These are phyloP conservation scores for Penelope pileata DNA, from an alignment of 2,113 vertebrate species.

Conservation along the genomic window DNA sequence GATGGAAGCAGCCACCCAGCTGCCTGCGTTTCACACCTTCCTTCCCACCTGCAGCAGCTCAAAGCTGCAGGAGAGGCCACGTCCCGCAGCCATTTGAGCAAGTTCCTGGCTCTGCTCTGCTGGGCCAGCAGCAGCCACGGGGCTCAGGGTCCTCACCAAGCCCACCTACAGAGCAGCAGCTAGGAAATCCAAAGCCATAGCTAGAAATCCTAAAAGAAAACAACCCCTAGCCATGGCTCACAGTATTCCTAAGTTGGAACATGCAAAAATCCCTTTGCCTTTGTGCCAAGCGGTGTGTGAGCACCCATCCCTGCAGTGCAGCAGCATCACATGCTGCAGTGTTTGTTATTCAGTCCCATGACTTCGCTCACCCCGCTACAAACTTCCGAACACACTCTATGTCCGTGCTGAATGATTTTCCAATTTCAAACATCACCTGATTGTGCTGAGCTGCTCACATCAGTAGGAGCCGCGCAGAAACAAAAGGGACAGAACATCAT, in stretches of 20 bases:
- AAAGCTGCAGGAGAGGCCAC: accelerated
- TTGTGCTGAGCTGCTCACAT: neutral
- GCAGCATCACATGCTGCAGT: neutral
- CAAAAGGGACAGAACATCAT: neutral
- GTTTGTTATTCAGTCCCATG: neutral
- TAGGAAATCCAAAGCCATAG: neutral
- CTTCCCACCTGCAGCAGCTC: neutral
- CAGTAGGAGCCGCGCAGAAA: neutral
- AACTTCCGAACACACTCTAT: neutral
- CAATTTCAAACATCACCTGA: neutral
- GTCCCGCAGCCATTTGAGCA: accelerated
- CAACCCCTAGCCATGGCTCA: neutral
- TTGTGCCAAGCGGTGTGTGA: neutral
- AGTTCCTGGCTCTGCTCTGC: neutral
- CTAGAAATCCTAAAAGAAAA: neutral
- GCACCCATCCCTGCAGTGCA: neutral
- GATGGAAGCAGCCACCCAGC: neutral
- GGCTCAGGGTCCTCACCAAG: neutral
- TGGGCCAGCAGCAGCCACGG: neutral
- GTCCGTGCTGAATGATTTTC: neutral
- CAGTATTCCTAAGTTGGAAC: neutral
- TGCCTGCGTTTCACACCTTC: neutral
- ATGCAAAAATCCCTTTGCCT: neutral
- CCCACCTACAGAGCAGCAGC: neutral
- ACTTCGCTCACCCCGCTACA: neutral